Evolutionary conservation across 2,888 invertebrate species (phyloP), one percentile per base, ranked within the genome.

Genomic region (Halocaridina rubra): DNA sequence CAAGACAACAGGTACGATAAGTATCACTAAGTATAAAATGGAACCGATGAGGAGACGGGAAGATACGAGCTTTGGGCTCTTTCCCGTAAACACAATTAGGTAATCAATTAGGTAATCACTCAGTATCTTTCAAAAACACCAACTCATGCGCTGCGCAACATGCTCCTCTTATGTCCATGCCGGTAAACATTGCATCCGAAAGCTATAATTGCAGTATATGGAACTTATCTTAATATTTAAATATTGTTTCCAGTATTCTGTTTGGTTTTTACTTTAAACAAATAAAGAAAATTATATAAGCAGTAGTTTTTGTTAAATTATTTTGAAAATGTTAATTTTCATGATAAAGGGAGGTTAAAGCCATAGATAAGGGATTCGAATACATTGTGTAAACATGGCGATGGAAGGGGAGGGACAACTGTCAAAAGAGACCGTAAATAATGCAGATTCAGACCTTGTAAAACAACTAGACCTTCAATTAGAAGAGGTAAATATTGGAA

Each of bases 371-470:
- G 13, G 46, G 0, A 79, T 0, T 64, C 69, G 69, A 29, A 30
- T 71, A 72, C 22, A 3, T 10, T 22, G 16, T 57, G 67, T 5
- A 39, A 82, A 71, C 29, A 82, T 82, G 82, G 82, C 82, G 82
- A 59, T 29, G 76, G 82, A 71, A 78, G 82, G 82, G 82, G 82
- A 82, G 82, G 82, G 57, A 22, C 82, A 78, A 39, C 82, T 82
- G 82, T 82, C 82, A 82, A 78, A 77, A 22, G 77, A 82, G 19
- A 22, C 39, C 4, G 57, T 30, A 33, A 82, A 77, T 30, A 19
- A 22, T 3, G 71, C 69, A 39, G 77, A 82, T n/a, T 77, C 69
- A 5, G 77, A 78, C 72, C 27, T 82, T 16, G 13, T 82, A 8
- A 77, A 82, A 46, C 77, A 77, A 30, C 22, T 82, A 59, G 82